phyloP scores from a whole-genome alignment of 2,797 vertebrate species.

The Pristis pectinata region DNA sequence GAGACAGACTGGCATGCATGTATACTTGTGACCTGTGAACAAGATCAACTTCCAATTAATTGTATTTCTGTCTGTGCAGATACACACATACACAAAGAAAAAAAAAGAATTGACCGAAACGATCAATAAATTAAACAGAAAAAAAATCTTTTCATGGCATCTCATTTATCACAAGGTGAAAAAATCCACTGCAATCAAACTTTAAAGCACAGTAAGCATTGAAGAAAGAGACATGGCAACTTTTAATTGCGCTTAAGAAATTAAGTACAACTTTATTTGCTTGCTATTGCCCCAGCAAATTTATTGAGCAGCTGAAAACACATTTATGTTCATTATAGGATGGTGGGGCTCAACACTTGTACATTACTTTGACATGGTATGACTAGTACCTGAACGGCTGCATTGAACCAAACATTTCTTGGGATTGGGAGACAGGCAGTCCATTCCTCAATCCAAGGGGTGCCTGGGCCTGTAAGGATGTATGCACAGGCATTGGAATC shows the following conservation, averaged over 20 bases:
- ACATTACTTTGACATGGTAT: fast-evolving
- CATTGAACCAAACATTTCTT: slow-evolving; percentile 95
- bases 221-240: too few species aligned
- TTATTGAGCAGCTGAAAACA: background rate
- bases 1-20: slow-evolving; percentile 96
- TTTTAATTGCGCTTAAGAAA: background rate
- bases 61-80: background rate
- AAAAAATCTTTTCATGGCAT: background rate
- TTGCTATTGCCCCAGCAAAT: background rate
- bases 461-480: slow-evolving; percentile 92
- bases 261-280: background rate
- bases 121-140: background rate
- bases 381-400: slow-evolving; percentile 82
- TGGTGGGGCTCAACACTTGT: background rate
- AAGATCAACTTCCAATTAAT: slow-evolving; percentile 4
- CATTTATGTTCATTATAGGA: too few species aligned
- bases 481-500: slow-evolving; percentile 94
- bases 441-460: slow-evolving; percentile 89
- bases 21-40: slow-evolving; percentile 86
- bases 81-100: background rate
- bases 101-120: background rate
- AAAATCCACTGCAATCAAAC: background rate
- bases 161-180: background rate
- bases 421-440: slow-evolving; percentile 92
- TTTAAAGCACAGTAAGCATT: background rate